Conservation (phyloP, 1,140 invertebrate genomes). For the Myzus persicae region DNA sequence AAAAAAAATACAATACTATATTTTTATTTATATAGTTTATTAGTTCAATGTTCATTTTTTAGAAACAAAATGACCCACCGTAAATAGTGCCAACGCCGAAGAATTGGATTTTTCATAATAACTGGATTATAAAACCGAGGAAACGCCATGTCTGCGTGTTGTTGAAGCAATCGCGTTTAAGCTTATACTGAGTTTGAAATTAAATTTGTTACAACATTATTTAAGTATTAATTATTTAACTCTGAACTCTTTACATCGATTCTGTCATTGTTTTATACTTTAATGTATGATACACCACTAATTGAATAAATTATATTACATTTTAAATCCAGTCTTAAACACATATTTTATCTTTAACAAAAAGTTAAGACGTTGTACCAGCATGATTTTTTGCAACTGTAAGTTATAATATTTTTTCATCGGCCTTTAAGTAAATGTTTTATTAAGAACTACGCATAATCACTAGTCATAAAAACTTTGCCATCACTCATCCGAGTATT, state of each 20-base stretch:
- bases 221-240: not conserved
- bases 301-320: not conserved
- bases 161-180: not conserved
- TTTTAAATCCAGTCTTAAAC: not conserved
- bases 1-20: not conserved
- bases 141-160: not conserved
- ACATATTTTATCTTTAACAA: not conserved
- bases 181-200: not conserved
- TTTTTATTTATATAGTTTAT: not conserved
- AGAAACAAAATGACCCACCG: not conserved
- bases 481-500: too few species aligned
- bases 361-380: not conserved
- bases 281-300: not conserved
- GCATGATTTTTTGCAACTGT: too few species aligned
- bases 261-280: not conserved
- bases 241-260: not conserved
- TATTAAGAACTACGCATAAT: too few species aligned
- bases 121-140: not conserved
- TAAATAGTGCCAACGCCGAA: not conserved
- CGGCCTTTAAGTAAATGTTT: too few species aligned
- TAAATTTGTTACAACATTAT: not conserved
- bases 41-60: not conserved
- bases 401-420: too few species aligned
- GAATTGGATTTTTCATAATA: not conserved
- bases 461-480: too few species aligned